Conservation (phyloP, 2,888 invertebrate genomes). For the Nomada ferruginata region DNA sequence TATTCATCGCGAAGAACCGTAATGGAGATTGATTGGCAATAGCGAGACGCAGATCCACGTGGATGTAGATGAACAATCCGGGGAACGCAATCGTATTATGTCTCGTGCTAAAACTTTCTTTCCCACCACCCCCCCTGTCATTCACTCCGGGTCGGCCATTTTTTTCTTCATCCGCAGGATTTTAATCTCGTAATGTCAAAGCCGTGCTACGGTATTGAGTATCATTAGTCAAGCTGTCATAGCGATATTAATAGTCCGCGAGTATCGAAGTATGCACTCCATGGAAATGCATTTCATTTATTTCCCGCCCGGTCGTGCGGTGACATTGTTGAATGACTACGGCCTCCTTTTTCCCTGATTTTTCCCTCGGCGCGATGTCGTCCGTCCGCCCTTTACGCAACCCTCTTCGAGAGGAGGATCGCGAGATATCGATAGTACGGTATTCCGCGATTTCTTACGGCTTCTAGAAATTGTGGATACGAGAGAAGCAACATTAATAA, state of each 20-base stretch:
- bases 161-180: conserved; percentile 74
- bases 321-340: conserved; percentile 83
- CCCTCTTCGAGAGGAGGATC: conserved; percentile 23
- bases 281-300: conserved; percentile 83
- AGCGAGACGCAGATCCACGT: not conserved
- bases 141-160: conserved; percentile 10
- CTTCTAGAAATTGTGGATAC: too few relatives aligned
- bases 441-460: conserved; percentile 19
- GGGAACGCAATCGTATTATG: conserved; percentile 74
- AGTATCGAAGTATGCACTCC: conserved; percentile 81
- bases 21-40: conserved; percentile 7
- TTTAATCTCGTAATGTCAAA: conserved; percentile 84
- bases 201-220: conserved; percentile 77
- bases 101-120: conserved; percentile 58
- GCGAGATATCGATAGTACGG: conserved; percentile 23
- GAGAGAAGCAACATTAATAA: too few relatives aligned
- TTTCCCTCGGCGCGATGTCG: conserved; percentile 49
- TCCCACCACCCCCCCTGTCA: conserved; percentile 20
- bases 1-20: not conserved
- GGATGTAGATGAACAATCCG: conserved; percentile 76
- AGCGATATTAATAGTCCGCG: conserved; percentile 83
- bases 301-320: conserved; percentile 70
- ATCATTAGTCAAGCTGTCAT: conserved; percentile 84
- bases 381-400: conserved; percentile 52
- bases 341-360: conserved; percentile 69